Evolutionary conservation across 2,888 invertebrate genomes (phyloP).

Genomic region (Maniola hyperantus): DNA sequence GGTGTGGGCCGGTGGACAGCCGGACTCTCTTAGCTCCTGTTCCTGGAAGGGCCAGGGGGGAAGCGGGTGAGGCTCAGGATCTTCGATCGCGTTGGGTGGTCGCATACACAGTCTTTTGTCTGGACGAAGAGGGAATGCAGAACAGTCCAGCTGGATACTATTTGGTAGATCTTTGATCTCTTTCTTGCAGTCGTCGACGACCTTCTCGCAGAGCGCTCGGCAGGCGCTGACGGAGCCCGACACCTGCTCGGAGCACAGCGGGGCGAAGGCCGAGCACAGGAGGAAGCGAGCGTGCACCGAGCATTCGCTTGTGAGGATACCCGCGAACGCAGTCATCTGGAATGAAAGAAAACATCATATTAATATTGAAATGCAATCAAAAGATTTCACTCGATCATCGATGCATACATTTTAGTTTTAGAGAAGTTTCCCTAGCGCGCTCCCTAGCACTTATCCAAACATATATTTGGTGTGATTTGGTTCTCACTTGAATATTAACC

Average conservation of each 20-base stretch:
- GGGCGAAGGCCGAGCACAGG: conserved; percentile 94
- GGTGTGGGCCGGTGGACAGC: conserved; percentile 84
- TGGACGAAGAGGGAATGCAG: conserved; percentile 88
- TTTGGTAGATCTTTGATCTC: conserved; percentile 88
- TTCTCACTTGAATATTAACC: too few species aligned
- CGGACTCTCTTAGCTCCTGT: conserved; percentile 60
- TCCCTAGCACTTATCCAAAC: too few species aligned
- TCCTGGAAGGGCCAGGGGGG: conserved; percentile 73
- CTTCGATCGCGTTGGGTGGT: conserved; percentile 77
- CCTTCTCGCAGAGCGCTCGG: conserved; percentile 91
- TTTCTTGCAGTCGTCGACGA: conserved; percentile 87
- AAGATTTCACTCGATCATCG: background rate
- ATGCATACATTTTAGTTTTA: too few species aligned
- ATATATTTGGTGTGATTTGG: too few species aligned
- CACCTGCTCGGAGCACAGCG: conserved; percentile 94
- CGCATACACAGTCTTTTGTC: conserved; percentile 90
- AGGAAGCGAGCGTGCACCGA: conserved; percentile 92
- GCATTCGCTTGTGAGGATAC: conserved; percentile 90
- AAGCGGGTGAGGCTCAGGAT: conserved; percentile 67
- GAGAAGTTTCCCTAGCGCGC: too few species aligned
- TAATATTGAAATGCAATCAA: background rate
- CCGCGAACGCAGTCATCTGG: conserved; percentile 87
- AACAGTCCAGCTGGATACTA: conserved; percentile 89
- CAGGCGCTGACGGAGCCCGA: conserved; percentile 93
- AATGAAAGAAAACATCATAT: conserved; percentile 56